phyloP scores from a whole-genome alignment of 2,888 invertebrate genomes.

The Nomada ruficornis region DNA sequence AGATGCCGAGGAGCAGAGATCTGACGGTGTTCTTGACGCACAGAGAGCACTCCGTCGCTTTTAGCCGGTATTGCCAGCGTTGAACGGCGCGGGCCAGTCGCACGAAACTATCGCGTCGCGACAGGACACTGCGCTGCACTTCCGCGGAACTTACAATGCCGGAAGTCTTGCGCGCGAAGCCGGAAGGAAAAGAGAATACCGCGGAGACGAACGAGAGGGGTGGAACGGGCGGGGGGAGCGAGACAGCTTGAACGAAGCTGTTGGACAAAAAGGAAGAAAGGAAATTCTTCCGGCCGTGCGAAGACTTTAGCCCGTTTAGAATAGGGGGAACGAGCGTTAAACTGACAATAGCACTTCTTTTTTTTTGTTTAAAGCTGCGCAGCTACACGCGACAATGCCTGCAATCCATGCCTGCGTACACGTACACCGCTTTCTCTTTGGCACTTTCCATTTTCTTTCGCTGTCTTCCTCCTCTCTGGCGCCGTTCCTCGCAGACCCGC shows the following conservation, averaged over 20 bases:
- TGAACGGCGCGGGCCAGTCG: slow-evolving; percentile 10
- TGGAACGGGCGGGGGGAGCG: slow-evolving; percentile 16
- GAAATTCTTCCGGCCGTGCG: slow-evolving; percentile 58
- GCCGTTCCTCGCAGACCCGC: slow-evolving; percentile 30
- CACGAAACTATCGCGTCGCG: slow-evolving; percentile 36
- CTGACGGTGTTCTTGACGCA: not conserved
- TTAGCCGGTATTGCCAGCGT: slow-evolving; percentile 13
- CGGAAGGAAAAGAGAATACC: slow-evolving; percentile 41
- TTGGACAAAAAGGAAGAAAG: slow-evolving; percentile 48
- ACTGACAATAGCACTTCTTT: slow-evolving; percentile 77
- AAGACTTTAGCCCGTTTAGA: slow-evolving; percentile 51
- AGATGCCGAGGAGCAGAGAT: slow-evolving; percentile 12
- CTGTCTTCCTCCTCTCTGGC: slow-evolving; percentile 29
- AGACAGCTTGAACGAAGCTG: slow-evolving; percentile 39
- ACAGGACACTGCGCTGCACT: slow-evolving; percentile 24
- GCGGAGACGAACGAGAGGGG: slow-evolving; percentile 39
- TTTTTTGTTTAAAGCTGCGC: slow-evolving; percentile 62
- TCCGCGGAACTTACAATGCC: slow-evolving; percentile 47
- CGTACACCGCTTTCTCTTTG: slow-evolving; percentile 39
- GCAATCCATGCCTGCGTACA: slow-evolving; percentile 66
- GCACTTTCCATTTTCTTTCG: slow-evolving; percentile 31
- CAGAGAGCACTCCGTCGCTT: slow-evolving; percentile 1
- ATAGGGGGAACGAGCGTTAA: slow-evolving; percentile 69
- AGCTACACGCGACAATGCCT: slow-evolving; percentile 73
- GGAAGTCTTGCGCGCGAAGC: slow-evolving; percentile 58